Evolutionary conservation across 2,113 vertebrate genomes (phyloP), one percentile per base, ranked within the genome.

Genomic region (Callipepla californica): DNA sequence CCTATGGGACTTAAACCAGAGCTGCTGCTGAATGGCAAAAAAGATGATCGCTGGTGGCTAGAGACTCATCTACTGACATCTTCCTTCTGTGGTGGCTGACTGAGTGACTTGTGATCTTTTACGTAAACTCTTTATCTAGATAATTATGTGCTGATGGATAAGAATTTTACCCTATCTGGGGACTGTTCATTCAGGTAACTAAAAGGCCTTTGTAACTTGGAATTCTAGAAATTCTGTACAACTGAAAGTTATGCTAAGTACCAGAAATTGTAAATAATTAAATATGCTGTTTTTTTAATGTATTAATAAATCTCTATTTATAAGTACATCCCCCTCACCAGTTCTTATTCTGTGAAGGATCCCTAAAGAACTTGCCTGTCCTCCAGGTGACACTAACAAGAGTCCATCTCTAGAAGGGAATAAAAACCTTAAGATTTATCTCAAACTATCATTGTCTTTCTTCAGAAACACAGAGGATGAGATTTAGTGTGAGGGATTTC

Each of bases 371-470:
- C 58, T 22, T 14, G 22, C 58, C 34, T 61, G 58, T 61, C 34
- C 34, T 61, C 22, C 13, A 20, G 22, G 34, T 23, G 34, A 61
- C 13, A 61, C 58, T 28, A 45, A 42, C 8, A 16, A 21, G 7
- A 57, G 5, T 26, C 4, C 7, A 61, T 58, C 20, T 76, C 30
- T 45, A 51, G 30, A 80, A 55, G 2, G 3, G 6, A 58, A 59
- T 20, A 26, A 0, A 28, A 67, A 63, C 6, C 7, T 40, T 74
- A 42, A n/a, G 9, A 19, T 69, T 80, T 66, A 58, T 6, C 21
- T 67, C 5, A 78, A 42, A 47, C 1, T 51, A 11, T 0, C 6
- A 3, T 4, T 59, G 11, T 0, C 2, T 6, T 1, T 51, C 30
- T 75, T 75, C 21, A 62, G 32, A 85, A 74, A 69, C 1, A 38